Evolutionary conservation across 2,888 invertebrate species (phyloP).

Genomic region (Chrysolina haemoptera): DNA sequence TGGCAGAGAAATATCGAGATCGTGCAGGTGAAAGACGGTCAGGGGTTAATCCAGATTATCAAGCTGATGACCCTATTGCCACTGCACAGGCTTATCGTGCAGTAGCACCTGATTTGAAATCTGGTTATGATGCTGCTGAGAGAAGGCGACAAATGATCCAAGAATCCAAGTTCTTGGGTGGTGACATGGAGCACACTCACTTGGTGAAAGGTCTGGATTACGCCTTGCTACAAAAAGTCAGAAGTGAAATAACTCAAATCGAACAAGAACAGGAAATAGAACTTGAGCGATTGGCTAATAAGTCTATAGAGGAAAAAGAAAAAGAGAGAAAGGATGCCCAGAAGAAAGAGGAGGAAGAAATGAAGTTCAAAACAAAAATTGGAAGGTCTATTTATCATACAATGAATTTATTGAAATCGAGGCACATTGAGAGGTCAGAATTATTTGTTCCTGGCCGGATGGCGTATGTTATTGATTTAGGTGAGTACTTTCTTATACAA

Average conservation of each 20-base stretch:
- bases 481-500: conserved; percentile 44
- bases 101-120: conserved; percentile 96
- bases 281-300: conserved; percentile 81
- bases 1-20: conserved; percentile 94
- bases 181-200: conserved; percentile 96
- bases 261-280: conserved; percentile 89
- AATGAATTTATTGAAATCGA: conserved; percentile 79
- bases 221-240: conserved; percentile 92
- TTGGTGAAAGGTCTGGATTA: conserved; percentile 98
- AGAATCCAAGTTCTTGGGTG: conserved; percentile 99
- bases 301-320: conserved; percentile 71
- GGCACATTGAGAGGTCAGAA: conserved; percentile 87
- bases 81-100: conserved; percentile 83
- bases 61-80: conserved; percentile 86
- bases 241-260: conserved; percentile 88
- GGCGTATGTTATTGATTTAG: conserved; percentile 97
- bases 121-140: conserved; percentile 95
- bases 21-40: conserved; percentile 85
- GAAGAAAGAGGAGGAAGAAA: conserved; percentile 80
- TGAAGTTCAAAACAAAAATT: conserved; percentile 86
- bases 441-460: conserved; percentile 95
- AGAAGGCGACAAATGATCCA: conserved; percentile 94
- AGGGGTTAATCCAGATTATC: conserved; percentile 83
- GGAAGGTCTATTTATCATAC: conserved; percentile 84
- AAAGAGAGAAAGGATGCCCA: conserved; percentile 67